phyloP scores from a whole-genome alignment of 2,113 vertebrate species.

The Macrotus californicus region DNA sequence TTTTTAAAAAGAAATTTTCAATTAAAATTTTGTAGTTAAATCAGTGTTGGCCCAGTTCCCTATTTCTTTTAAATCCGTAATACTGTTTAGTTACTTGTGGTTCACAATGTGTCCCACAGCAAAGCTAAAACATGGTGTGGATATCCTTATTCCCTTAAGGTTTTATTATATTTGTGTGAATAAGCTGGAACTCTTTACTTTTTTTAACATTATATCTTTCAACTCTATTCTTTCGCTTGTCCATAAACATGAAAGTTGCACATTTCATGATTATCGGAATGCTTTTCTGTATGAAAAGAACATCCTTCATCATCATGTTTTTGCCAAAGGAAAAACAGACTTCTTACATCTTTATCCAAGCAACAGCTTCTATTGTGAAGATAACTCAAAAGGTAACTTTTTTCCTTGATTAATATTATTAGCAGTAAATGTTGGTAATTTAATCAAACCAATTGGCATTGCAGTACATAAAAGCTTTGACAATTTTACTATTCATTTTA shows the following conservation, averaged over 20 bases:
- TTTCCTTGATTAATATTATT: background rate
- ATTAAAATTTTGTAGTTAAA: background rate
- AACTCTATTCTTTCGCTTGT: background rate
- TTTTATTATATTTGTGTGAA: constrained; percentile 1
- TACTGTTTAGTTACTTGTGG: background rate
- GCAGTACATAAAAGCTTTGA: background rate
- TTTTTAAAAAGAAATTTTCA: background rate
- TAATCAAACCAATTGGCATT: background rate
- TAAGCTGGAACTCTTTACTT: background rate
- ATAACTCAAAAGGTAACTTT: constrained; percentile 71
- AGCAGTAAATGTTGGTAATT: background rate
- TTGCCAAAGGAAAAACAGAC: background rate
- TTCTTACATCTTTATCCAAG: constrained; percentile 28
- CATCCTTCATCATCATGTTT: constrained; percentile 4
- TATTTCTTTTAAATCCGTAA: background rate
- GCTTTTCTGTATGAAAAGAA: constrained; percentile 11
- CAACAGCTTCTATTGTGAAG: constrained; percentile 36
- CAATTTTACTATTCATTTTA: background rate
- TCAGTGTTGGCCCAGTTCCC: background rate
- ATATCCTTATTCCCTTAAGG: background rate
- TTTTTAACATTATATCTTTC: background rate
- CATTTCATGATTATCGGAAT: constrained; percentile 19
- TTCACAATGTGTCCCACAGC: background rate
- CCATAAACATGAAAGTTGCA: constrained; percentile 52
- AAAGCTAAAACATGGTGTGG: background rate